Base-by-base conservation (phyloP, 2,888 invertebrate species). In the Nowickia ferox region DNA sequence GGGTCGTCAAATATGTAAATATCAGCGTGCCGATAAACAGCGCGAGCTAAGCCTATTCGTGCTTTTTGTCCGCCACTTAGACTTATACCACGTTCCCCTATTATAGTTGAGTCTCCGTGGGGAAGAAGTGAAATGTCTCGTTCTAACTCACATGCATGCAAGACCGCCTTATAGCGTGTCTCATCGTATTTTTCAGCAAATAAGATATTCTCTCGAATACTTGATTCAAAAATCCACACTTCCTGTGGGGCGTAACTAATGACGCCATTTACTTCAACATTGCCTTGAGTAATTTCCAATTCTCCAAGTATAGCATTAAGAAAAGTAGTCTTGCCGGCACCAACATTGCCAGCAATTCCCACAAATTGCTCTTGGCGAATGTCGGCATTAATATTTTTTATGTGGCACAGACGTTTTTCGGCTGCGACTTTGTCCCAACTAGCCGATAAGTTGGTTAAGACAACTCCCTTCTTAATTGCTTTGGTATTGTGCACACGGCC, bases 141-240 rank as follows among this genome's bases (percentile, higher is more conserved):
- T 82, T 94, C 93, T 75, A 96, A 91, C 30, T 95, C 94, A 89
- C 95, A 96, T 0, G 94, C 94, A 42, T 93, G 93, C 8, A 95
- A 90, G 0, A 95, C 94, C 42, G 92, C 93, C 11, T 89, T 88
- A 69, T 93, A 93, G 13, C 93, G 92, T 22, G 91, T 89, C 66
- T 95, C 95, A 94, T 96, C 84, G 94, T 93, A 89, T 94, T 92
- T 91, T 79, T 93, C 95, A 0, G 98, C 98, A 92, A 99, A 99
- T 6, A 98, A 91, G 83, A 99, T 98, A 92, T 99, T 99, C 89
- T 98, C 97, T 5, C 97, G 94, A 0, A 99, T 95, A 87, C 96
- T 96, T 30, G 95, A 94, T 92, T 91, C 94, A 89, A 96, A 96
- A 6, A 96, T 92, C 97, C 98, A 98, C 1, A 97, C 95, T 88